Base-by-base conservation (phyloP, 2,113 vertebrate species). In the Chauna torquata region DNA sequence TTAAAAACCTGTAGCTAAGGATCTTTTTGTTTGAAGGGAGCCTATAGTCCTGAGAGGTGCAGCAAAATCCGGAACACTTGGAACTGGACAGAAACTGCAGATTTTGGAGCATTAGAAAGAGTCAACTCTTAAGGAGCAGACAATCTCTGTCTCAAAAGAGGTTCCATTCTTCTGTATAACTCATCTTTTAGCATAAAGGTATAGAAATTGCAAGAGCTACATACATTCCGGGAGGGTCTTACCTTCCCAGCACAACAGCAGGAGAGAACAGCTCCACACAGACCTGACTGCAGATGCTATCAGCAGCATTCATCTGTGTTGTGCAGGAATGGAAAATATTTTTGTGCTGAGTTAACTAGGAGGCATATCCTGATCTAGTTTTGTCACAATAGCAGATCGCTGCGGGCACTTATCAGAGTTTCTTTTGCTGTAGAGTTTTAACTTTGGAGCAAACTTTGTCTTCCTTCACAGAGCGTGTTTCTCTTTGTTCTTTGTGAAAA, bases 361-460 rank as follows among this genome's bases (percentile, higher is more conserved):
- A 95, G 88, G 83, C 94, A 70, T 88, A 96, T 96, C 97, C 94
- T 96, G 95, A 92, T 86, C 93, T 94, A 92, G 89, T 68, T 93
- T 96, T 93, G 95, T 97, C 91, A 97, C 86, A 95, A 95, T 92
- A 89, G 96, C 82, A 83, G 77, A 65, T 94, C 54, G 12, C 92
- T 95, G 70, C 9, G 47, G 81, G 70, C 57, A 87, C 75, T 92
- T 96, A 81, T 30, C 87, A 32, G 50, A 47, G 58, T 75, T 82
- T 68, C 83, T 42, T 65, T 95, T 1, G 2, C 28, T 86, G 75
- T 91, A 83, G 90, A 91, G 86, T 88, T 78, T 88, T 82, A 82
- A 61, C 68, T 94, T 9, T 9, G n/a, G 49, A 94, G 77, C 85
- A 79, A 76, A 62, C n/a, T 76, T 88, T 93, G 71, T 88, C 78